Percentiles rank a stretch among this genome's conserved stretches.
phyloP scores from a whole-genome alignment of 1,140 invertebrate genomes.

The Apocrypta bakeri region DNA sequence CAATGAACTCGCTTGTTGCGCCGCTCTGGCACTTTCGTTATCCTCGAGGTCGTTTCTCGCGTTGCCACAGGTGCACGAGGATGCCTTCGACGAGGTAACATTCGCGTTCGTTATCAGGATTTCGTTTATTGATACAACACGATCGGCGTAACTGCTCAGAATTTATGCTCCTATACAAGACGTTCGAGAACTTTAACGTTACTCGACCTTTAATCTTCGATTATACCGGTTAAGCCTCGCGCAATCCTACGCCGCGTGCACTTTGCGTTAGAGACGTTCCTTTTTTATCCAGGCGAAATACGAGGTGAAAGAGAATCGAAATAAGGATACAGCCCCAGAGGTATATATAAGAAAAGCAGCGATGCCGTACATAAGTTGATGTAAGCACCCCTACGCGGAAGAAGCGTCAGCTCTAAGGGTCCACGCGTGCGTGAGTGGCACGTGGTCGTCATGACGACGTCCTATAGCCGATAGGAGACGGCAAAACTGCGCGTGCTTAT shows the following conservation, averaged over 20 bases:
- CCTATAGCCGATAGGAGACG: background rate
- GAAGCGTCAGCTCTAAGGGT: constrained; percentile 28
- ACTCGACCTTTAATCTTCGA: too few species aligned
- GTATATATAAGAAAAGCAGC: background rate
- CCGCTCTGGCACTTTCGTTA: constrained; percentile 42
- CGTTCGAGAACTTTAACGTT: too few species aligned
- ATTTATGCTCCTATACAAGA: too few species aligned
- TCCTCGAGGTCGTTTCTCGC: constrained; percentile 22
- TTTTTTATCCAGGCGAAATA: background rate
- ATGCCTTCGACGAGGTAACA: too few species aligned
- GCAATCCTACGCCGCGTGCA: too few species aligned
- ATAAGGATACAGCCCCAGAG: too few species aligned
- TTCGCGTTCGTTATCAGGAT: too few species aligned
- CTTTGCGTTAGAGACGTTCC: too few species aligned
- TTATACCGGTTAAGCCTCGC: too few species aligned
- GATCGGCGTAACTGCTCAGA: too few species aligned
- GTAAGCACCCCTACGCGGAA: background rate
- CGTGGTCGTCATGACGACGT: constrained; percentile 36
- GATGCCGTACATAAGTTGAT: too few species aligned
- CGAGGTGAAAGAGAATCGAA: background rate
- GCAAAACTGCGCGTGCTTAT: background rate
- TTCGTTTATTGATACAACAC: too few species aligned
- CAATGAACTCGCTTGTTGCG: constrained; percentile 40
- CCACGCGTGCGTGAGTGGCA: constrained; percentile 1
- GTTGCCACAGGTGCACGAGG: background rate